phyloP scores from a whole-genome alignment of 2,797 vertebrate genomes.

The Notamacropus eugenii region DNA sequence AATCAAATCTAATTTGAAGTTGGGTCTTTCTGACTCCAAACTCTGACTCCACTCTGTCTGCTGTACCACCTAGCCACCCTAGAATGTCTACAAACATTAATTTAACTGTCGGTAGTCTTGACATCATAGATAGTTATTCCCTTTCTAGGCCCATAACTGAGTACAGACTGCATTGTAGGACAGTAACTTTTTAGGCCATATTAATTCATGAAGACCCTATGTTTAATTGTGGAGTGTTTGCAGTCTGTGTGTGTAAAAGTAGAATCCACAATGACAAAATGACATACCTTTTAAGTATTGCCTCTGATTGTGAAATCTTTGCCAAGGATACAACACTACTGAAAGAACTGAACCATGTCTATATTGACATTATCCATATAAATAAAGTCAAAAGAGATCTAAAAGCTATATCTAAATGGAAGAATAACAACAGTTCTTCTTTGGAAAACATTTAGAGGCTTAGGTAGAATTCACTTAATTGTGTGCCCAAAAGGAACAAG shows the following conservation, averaged over 20 bases:
- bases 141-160: background rate
- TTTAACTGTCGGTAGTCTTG: background rate
- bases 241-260: background rate
- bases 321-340: background rate
- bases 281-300: background rate
- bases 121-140: background rate
- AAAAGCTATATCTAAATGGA: background rate
- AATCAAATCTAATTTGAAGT: background rate
- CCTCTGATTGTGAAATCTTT: background rate
- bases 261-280: background rate
- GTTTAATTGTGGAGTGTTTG: background rate
- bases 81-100: background rate
- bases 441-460: background rate
- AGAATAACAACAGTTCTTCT: background rate
- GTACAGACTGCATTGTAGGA: background rate
- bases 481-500: background rate
- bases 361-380: background rate
- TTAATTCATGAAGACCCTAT: background rate
- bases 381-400: background rate
- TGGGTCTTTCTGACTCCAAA: background rate
- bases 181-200: background rate
- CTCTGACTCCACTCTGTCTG: too few relatives aligned
- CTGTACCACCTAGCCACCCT: background rate
- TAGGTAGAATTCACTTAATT: background rate
- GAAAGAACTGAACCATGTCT: background rate